Percentiles rank a stretch among this genome's conserved stretches.
Evolutionary conservation across 2,113 vertebrate species (phyloP).

Genomic region (Heterotis niloticus): DNA sequence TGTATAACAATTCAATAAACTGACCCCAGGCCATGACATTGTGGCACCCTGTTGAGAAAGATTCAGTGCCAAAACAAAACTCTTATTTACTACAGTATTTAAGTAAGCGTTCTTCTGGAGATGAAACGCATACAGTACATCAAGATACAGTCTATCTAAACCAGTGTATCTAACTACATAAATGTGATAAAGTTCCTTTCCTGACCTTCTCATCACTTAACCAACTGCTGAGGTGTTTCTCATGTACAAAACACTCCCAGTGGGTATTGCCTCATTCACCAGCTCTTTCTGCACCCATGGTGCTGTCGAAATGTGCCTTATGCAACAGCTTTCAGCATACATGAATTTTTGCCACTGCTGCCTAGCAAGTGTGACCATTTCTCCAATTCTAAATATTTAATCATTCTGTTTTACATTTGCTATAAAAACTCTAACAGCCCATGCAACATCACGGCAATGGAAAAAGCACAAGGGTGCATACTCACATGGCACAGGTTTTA

Average conservation of each 20-base stretch:
- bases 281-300: not conserved
- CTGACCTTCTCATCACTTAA: not conserved
- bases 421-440: not conserved
- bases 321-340: not conserved
- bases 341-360: too few species aligned
- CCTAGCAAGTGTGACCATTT: not conserved
- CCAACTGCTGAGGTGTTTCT: not conserved
- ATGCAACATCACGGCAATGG: not conserved
- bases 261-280: not conserved
- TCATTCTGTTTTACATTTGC: not conserved
- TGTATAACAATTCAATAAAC: too few species aligned
- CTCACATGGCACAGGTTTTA: not conserved
- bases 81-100: too few species aligned
- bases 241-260: not conserved
- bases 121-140: too few species aligned
- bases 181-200: not conserved
- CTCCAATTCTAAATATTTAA: not conserved
- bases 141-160: too few species aligned
- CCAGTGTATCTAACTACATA: too few species aligned
- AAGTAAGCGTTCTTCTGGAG: too few species aligned
- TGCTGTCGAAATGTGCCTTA: not conserved
- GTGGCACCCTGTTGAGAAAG: too few species aligned
- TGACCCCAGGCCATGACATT: too few species aligned
- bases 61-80: too few species aligned
- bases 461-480: not conserved